Base-by-base conservation (phyloP, 2,797 vertebrate genomes). In the Trematomus bernacchii region DNA sequence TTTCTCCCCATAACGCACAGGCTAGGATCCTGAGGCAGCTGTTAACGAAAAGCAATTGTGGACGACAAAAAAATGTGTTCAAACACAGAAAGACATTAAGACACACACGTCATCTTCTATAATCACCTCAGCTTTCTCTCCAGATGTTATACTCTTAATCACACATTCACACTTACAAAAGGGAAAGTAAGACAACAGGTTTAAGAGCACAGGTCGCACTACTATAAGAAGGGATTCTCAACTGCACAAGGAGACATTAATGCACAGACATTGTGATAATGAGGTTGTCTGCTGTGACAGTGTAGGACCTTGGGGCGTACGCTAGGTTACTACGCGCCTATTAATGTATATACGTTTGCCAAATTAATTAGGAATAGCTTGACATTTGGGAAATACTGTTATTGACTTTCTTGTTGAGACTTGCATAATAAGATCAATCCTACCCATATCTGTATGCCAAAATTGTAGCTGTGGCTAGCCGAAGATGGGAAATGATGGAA, bases 11-110 rank as follows among this genome's bases (percentile, higher is more conserved):
- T 70, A 61, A 86, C 66, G 19, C 80, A 77, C 85, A 88, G 87
- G 79, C 88, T 78, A 78, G 77, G 88, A 92, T 92, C 92, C 92
- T 91, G 92, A 92, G 92, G 89, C 90, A 92, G 88, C 87, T 84
- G 91, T 87, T 90, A 83, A 88, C 67, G 64, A 90, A 37, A 37
- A 89, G 85, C 85, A 85, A 91, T 84, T 86, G 80, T 70, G 71
- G 75, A 75, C 79, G 82, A 80, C 71, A 66, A 84, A 75, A 65
- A 53, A 61, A 27, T 55, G 70, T 52, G 27, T 61, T 78, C 66
- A 61, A 62, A 79, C 80, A 84, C 69, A 79, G 18, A 67, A 18
- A 80, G 23, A 85, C 71, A 80, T 21, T 48, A 21, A 67, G 50
- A 82, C 50, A 80, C 62, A 67, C 53, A 46, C n/a, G 2, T 54